Base-by-base conservation (phyloP, 1,140 invertebrate species). In the Cotesia typhae region DNA sequence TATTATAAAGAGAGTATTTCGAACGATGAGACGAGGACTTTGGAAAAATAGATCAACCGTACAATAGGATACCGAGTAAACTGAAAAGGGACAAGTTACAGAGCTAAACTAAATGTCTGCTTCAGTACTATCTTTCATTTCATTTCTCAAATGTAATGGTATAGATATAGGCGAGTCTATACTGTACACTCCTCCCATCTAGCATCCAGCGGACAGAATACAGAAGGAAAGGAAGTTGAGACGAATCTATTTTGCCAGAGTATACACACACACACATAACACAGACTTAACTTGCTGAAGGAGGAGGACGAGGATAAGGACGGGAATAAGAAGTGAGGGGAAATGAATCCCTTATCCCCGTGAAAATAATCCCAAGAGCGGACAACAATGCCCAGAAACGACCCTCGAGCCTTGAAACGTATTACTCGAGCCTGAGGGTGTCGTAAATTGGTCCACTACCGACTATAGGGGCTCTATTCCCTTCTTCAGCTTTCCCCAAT, bases 391-490 rank as follows among this genome's bases (percentile, higher is more conserved):
- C 81, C 74, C 75, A 72, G 80, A 81, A 80, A 80, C 81, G 81
- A 83, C 81, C 80, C 81, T 82, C 75, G 77, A 82, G 77, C 76
- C 75, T 66, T 64, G 76, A 74, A 78, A 67, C 78, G 75, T 82
- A 80, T 81, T 78, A 76, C 78, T 70, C 63, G 67, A 74, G 68
- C 75, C 77, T 74, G 74, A 77, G 79, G 79, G 83, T 81, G 80
- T 81, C 80, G 80, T 83, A 84, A 85, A 85, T 86, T 84, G 81
- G 80, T 83, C 79, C 80, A 80, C 78, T 81, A 79, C 77, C 71
- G 76, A 74, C 72, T 72, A 73, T 71, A n/a, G 75, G 75, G 70
- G 67, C 61, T 52, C 7, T 65, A 28, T 38, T 66, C 68, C 57
- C 59, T 64, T 67, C 60, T 67, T 64, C 64, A 20, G 41, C 41